Conservation (phyloP, 2,888 invertebrate species). For the Pediacus dermestoides region DNA sequence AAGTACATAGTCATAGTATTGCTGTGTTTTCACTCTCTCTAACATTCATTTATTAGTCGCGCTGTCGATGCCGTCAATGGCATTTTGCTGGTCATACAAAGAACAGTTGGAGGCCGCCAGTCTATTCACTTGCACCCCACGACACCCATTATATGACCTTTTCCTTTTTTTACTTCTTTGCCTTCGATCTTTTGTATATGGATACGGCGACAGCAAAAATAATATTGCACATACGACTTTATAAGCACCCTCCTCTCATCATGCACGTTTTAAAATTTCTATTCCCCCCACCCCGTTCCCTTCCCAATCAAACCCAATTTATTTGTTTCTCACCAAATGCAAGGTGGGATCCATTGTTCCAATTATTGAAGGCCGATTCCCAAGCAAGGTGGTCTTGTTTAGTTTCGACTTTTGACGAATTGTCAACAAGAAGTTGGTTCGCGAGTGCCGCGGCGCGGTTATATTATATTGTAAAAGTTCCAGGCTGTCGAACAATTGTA, state of each 20-base stretch:
- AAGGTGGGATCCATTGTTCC: too few species aligned
- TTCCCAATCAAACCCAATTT: neutral
- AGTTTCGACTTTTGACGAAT: slow-evolving; percentile 33
- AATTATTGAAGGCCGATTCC: too few species aligned
- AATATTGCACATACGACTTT: slow-evolving; percentile 16
- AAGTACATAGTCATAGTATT: slow-evolving; percentile 5
- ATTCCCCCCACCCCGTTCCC: neutral
- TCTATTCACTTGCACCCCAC: slow-evolving; percentile 45
- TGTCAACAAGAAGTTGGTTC: neutral
- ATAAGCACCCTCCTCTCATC: too few species aligned
- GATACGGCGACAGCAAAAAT: slow-evolving; percentile 28
- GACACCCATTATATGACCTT: slow-evolving; percentile 45
- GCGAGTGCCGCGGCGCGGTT: too few species aligned
- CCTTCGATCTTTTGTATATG: slow-evolving; percentile 26
- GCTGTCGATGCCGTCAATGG: slow-evolving; percentile 47
- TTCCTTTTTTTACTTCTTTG: slow-evolving; percentile 37
- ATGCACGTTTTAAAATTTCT: too few species aligned
- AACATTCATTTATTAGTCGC: slow-evolving; percentile 35
- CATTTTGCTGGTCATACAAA: slow-evolving; percentile 39
- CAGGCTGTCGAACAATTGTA: slow-evolving; percentile 37
- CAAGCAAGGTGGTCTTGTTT: slow-evolving; percentile 44
- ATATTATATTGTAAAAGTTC: slow-evolving; percentile 24
- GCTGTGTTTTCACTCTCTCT: slow-evolving; percentile 17
- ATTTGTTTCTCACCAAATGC: too few species aligned
- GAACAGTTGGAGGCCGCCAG: slow-evolving; percentile 42